phyloP scores from a whole-genome alignment of 2,797 vertebrate species.

The Melanogrammus aeglefinus region DNA sequence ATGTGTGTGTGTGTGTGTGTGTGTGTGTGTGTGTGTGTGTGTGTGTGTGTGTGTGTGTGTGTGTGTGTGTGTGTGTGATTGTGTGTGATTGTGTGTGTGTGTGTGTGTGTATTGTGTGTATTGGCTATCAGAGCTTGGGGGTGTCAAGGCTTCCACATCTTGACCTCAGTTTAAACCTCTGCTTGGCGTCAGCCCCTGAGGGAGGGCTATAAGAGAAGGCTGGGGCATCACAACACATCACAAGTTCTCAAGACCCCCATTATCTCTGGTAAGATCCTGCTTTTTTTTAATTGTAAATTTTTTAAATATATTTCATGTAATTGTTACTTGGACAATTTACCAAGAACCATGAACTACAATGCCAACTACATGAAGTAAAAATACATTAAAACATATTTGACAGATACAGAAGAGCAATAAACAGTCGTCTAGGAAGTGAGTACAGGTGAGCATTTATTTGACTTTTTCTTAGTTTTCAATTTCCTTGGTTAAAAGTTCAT shows the following conservation, averaged over 20 bases:
- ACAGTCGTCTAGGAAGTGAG: background rate
- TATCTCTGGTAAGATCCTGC: background rate
- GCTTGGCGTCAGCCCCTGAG: background rate
- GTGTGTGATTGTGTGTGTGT: background rate
- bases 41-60: too few relatives aligned
- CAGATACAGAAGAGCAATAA: background rate
- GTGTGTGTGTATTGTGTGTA: slow-evolving; percentile 2
- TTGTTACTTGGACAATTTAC: background rate
- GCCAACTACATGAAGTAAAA: background rate
- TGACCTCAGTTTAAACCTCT: background rate
- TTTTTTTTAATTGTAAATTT: background rate
- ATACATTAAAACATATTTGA: background rate
- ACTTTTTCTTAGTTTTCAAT: background rate
- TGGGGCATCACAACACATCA: background rate
- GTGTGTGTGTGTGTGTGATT: too few relatives aligned
- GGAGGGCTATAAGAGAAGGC: background rate
- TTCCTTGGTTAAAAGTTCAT: background rate
- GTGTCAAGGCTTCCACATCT: background rate
- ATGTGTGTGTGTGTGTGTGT: slow-evolving; percentile 2
- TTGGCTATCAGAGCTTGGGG: background rate
- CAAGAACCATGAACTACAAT: background rate
- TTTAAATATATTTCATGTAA: background rate
- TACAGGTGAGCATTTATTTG: background rate
- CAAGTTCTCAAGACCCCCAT: background rate
- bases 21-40: background rate